Base-by-base conservation (phyloP, 2,113 vertebrate genomes). In the Azemiops feae region DNA sequence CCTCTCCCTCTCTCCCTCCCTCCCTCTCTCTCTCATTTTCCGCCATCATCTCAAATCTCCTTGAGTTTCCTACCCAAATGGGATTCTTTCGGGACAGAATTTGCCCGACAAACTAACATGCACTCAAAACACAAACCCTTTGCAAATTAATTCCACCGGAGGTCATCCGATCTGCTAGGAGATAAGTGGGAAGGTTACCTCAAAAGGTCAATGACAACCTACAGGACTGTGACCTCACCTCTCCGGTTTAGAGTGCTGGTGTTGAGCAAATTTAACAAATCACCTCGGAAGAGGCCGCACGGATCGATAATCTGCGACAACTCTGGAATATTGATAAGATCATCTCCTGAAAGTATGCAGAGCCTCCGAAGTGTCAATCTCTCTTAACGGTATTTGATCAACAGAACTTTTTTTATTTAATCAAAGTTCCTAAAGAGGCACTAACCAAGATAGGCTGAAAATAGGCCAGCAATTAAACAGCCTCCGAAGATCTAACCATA, bases 241-340 rank as follows among this genome's bases (percentile, higher is more conserved):
- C 94, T 93, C 43, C 90, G 95, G 89, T 96, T 97, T 50, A 94
- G 94, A 95, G 94, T 89, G 91, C 52, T 96, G 93, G 92, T 95
- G 92, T 54, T 95, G 95, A 96, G 93, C 91, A 94, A 96, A 95
- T 95, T 93, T 93, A 96, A 95, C 96, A 96, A 95, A 95, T 95
- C 16, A 11, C 91, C 2, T 43, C 89, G 60, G 92, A 52, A 85
- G 95, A 95, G 10, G 45, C 87, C 88, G 94, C 88, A 55, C 54
- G 93, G 94, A 96, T 96, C 96, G 22, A 97, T 96, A 97, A 85
- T 1, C 57, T 86, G 87, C 87, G 93, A 91, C 91, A 96, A 95
- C 93, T 96, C 91, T 92, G 96, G 95, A 94, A 96, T 95, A 96
- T 96, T 95, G 94, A 97, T 96, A 95, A 95, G 92, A 85, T 92